A percentile compares a stretch with the other conserved stretches of the same genome.
These are phyloP conservation scores for Phyllotreta striolata DNA, from an alignment of 2,888 invertebrate species.

Conservation along the genomic window DNA sequence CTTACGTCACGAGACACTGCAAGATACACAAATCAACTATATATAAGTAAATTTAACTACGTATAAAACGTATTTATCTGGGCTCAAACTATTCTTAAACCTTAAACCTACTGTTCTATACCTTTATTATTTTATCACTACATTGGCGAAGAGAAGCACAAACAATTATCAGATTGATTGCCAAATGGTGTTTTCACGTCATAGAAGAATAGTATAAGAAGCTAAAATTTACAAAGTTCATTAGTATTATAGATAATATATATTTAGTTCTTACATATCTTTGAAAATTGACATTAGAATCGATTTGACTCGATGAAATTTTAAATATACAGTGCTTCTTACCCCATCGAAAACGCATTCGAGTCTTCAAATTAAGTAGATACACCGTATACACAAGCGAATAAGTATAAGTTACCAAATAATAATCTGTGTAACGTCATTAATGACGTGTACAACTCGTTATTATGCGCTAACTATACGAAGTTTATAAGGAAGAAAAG, in stretches of 20 bases:
- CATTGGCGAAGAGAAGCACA: constrained; percentile 26
- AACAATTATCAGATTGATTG: constrained; percentile 18
- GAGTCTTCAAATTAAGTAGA: no score
- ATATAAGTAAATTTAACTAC: neutral
- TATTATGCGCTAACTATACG: no score
- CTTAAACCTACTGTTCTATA: constrained; percentile 5
- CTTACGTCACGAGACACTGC: no score
- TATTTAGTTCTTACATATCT: constrained; percentile 11
- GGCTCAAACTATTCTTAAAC: neutral
- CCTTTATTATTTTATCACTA: neutral
- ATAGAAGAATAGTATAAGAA: constrained; percentile 19
- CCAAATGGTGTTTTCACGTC: constrained; percentile 13
- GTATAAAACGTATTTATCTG: neutral
- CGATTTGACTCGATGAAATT: constrained; percentile 22
- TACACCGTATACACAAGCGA: no score
- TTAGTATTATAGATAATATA: neutral
- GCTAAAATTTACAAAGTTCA: constrained; percentile 25
- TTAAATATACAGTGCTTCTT: no score
- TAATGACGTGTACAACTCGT: no score
- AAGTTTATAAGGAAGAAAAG: no score
- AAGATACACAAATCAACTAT: no score
- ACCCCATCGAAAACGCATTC: no score
- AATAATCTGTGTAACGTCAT: no score
- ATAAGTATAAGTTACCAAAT: no score
- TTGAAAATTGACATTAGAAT: constrained; percentile 29